Percentiles rank a stretch among this genome's conserved stretches.
phyloP scores from a whole-genome alignment of 2,888 invertebrate species.

The Nasonovia ribisnigri region DNA sequence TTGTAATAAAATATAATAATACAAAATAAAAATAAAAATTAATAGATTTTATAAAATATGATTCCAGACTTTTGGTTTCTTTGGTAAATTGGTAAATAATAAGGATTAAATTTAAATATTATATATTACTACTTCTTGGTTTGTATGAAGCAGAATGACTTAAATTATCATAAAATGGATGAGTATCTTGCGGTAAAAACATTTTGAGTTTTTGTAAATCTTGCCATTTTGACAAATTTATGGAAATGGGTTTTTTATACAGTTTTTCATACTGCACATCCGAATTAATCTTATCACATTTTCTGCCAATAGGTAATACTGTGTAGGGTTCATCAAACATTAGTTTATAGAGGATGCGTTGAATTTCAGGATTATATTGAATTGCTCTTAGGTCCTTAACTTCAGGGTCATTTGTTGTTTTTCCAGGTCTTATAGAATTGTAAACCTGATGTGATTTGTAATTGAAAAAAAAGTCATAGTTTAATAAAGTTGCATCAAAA shows the following conservation, averaged over 20 bases:
- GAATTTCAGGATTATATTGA: not conserved
- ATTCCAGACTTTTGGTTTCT: too few relatives aligned
- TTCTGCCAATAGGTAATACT: not conserved
- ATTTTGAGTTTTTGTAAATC: slow-evolving; percentile 23
- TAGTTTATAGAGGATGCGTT: not conserved
- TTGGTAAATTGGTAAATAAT: too few relatives aligned
- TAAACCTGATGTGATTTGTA: not conserved
- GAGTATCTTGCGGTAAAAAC: not conserved
- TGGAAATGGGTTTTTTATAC: not conserved
- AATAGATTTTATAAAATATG: too few relatives aligned
- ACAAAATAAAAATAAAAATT: too few relatives aligned
- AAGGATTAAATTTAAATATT: too few relatives aligned
- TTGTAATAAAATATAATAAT: too few relatives aligned
- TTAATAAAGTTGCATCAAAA: slow-evolving; percentile 10
- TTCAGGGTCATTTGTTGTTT: not conserved
- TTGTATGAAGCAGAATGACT: too few relatives aligned
- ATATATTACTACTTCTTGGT: too few relatives aligned
- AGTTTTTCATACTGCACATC: slow-evolving; percentile 1
- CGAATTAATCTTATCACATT: not conserved
- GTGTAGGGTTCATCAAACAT: slow-evolving; percentile 14
- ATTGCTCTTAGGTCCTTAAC: slow-evolving; percentile 6
- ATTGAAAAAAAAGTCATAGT: slow-evolving; percentile 11
- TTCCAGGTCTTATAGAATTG: slow-evolving; percentile 11
- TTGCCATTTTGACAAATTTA: slow-evolving; percentile 20
- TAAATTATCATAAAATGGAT: too few relatives aligned